Base-by-base conservation (phyloP, 2,888 invertebrate genomes). In the Prionchulus punctatus region DNA sequence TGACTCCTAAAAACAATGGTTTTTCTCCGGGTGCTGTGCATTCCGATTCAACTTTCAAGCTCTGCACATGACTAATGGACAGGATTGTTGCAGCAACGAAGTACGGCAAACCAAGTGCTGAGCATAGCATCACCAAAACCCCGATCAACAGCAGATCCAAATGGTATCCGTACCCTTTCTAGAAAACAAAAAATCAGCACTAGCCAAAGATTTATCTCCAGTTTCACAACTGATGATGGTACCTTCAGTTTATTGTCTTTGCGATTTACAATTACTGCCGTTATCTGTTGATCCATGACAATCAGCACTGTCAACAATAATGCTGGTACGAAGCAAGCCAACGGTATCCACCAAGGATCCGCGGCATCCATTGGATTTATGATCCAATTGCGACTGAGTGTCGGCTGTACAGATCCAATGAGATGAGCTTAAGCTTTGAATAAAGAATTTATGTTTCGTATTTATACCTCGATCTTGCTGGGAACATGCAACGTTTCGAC, bases 21-120 rank as follows among this genome's bases (percentile, higher is more conserved):
- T 88, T 89, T 71, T 94, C 92, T 56, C 94, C 94, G 47, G 94
- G 94, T 12, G 92, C 92, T 69, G 91, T 89, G 59, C 85, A 82
- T 12, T 69, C 64, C 0, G 73, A 73, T 60, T 90, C 89, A 52
- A 90, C 81, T 12, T 89, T 90, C 53, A 96, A 80, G 1, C 92
- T 86, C 0, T 90, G 84, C 2, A 91, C 86, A 72, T 96, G 94
- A 26, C 89, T 85, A 50, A 94, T 83, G 1, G 89, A 89, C 53
- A 92, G 81, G 21, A 96, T 92, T 0, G 92, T 94, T 0, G 94
- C 94, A 1, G 90, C 91, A 72, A 89, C 90, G 75, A 91, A 84
- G 86, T 90, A 92, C 0, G 96, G 94, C 60, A 90, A 83, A 4
- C 94, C 94, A 67, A 90, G 68, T 30, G 76, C 49, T 0, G 90